These are phyloP conservation scores for Sclerurus mexicanus DNA, from an alignment of 2,113 vertebrate genomes.

Conservation along the genomic window DNA sequence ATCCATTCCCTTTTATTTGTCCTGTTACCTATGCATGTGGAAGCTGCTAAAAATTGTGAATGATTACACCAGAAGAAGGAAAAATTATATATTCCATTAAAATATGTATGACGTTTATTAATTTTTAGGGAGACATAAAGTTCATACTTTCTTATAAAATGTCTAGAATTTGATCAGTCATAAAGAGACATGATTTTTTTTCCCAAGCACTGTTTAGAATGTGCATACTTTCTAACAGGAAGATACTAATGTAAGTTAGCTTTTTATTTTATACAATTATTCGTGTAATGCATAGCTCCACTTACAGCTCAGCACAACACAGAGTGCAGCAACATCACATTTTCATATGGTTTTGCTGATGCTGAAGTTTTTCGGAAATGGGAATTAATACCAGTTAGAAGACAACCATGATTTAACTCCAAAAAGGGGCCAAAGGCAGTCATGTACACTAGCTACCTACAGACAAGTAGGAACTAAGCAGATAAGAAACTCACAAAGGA, in stretches of 20 bases:
- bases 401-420: background rate
- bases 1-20: background rate
- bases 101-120: background rate
- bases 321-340: background rate
- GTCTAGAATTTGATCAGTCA: background rate
- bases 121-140: background rate
- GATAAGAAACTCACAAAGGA: background rate
- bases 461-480: background rate
- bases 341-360: background rate
- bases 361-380: background rate
- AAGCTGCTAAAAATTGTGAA: background rate
- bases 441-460: background rate
- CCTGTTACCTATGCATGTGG: background rate
- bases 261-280: background rate
- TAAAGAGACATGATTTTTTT: background rate
- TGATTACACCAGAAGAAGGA: background rate
- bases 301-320: background rate
- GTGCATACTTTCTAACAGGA: background rate
- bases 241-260: background rate
- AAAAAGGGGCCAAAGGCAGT: background rate
- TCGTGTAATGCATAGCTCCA: background rate
- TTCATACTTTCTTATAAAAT: background rate
- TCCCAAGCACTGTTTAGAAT: background rate
- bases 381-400: background rate
- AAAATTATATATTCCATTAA: background rate